phyloP scores from a whole-genome alignment of 23 tunicate genomes.

The Styela plicata region DNA sequence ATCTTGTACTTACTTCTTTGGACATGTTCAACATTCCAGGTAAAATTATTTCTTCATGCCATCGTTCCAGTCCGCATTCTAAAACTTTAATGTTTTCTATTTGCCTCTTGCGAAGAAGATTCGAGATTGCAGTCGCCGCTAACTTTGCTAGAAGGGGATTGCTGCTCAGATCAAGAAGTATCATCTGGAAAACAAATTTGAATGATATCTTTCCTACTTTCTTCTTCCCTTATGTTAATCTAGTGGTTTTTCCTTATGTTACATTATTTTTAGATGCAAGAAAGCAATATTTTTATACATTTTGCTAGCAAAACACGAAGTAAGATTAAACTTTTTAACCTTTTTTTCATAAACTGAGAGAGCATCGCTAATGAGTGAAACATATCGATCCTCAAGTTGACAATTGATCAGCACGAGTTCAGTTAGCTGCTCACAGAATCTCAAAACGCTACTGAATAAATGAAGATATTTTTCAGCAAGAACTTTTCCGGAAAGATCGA shows the following conservation, averaged over 20 bases:
- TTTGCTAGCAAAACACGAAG: no score
- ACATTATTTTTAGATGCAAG: no score
- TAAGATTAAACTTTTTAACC: no score
- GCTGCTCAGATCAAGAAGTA: not conserved
- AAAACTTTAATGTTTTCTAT: not conserved
- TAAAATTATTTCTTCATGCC: not conserved
- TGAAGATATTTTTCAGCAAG: not conserved
- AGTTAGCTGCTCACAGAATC: not conserved
- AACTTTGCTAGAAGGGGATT: not conserved
- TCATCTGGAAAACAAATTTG: not conserved
- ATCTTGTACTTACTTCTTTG: not conserved
- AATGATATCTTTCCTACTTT: no score
- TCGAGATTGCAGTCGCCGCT: not conserved
- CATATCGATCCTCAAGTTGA: not conserved
- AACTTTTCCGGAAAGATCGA: not conserved
- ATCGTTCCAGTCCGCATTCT: not conserved
- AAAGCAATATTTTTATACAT: no score
- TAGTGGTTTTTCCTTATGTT: no score
- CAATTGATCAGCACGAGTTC: not conserved
- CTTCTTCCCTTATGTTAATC: no score
- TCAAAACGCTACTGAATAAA: not conserved
- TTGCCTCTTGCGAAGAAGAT: not conserved
- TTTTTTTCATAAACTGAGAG: not conserved
- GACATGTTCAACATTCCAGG: not conserved
- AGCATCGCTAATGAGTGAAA: not conserved